These are phyloP conservation scores for Canis aureus DNA, from an alignment of 2,113 vertebrate species.

Conservation along the genomic window DNA sequence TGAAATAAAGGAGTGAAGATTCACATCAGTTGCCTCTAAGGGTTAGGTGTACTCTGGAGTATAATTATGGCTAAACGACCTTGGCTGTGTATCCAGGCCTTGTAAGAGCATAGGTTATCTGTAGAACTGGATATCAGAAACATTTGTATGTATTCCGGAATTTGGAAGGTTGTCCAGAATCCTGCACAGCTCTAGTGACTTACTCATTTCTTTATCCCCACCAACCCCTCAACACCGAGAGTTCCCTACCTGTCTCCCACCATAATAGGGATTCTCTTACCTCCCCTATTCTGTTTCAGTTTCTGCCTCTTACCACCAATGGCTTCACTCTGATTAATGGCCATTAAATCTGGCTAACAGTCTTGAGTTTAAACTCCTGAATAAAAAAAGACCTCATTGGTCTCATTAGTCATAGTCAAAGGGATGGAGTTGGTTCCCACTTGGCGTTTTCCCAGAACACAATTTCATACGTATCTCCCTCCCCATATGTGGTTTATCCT, in stretches of 20 bases:
- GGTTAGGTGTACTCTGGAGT: neutral
- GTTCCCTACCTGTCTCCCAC: neutral
- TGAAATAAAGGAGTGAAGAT: conserved; percentile 36
- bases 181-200: neutral
- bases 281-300: neutral
- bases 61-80: neutral
- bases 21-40: neutral
- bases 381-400: neutral
- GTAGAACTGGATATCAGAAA: neutral
- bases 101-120: neutral
- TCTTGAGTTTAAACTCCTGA: neutral
- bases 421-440: too few relatives aligned
- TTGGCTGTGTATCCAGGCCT: neutral
- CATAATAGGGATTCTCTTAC: neutral
- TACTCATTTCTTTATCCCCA: neutral
- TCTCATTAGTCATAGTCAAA: neutral
- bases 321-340: neutral
- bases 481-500: neutral
- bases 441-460: neutral
- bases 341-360: neutral
- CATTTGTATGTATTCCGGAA: neutral
- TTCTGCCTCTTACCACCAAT: neutral
- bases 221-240: neutral
- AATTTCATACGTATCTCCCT: neutral
- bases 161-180: neutral